A percentile compares a stretch with the other conserved stretches of the same genome.
Conservation (phyloP, 2,888 invertebrate species). For the Stegophylla sp. region DNA sequence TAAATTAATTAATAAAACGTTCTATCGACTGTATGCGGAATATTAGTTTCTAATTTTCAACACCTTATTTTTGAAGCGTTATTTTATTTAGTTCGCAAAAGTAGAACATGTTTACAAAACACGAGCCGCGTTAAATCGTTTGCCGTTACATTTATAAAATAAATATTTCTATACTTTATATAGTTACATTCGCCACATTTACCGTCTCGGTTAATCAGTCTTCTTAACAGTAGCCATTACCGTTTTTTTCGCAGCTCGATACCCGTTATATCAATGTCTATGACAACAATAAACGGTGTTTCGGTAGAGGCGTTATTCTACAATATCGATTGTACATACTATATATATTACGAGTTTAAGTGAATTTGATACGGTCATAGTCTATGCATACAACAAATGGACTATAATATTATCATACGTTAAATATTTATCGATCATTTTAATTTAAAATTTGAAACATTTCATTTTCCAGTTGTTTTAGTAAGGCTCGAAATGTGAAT, state of each 20-base stretch:
- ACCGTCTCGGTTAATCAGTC: conserved; percentile 52
- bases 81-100: background rate
- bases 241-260: conserved; percentile 32
- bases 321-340: conserved; percentile 14
- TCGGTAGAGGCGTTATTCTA: conserved; percentile 21
- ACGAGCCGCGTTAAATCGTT: background rate
- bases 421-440: conserved; percentile 5
- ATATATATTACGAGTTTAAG: background rate
- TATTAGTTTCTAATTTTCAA: background rate
- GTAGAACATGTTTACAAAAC: conserved; percentile 7
- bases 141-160: conserved; percentile 39
- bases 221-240: conserved; percentile 39
- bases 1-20: conserved; percentile 13
- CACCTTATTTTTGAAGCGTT: background rate
- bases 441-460: conserved; percentile 4
- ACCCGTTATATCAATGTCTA: conserved; percentile 47
- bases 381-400: background rate
- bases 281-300: conserved; percentile 45
- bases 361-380: conserved; percentile 21
- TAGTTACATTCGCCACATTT: conserved; percentile 1
- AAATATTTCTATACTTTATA: conserved; percentile 21
- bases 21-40: background rate
- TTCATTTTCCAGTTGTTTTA: conserved; percentile 24
- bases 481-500: background rate
- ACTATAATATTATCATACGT: background rate